Evolutionary conservation across 2,113 vertebrate genomes (phyloP).

Genomic region (cat (Felis catus)): DNA sequence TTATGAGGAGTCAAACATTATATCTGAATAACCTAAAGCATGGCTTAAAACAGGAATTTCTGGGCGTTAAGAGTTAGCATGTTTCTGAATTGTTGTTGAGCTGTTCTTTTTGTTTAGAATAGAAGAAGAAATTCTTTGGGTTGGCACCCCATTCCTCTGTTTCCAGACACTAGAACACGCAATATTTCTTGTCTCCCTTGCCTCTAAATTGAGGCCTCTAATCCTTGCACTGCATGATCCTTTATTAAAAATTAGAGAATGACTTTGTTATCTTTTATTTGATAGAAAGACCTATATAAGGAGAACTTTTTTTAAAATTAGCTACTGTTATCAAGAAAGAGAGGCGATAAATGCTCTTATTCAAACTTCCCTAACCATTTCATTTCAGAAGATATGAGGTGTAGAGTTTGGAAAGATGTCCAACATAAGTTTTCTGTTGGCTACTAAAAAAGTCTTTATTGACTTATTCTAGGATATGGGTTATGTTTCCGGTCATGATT

Average conservation of each 20-base stretch:
- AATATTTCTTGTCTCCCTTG: neutral
- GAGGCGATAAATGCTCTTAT: neutral
- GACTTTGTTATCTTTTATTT: conserved; percentile 3
- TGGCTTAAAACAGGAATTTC: neutral
- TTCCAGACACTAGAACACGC: too few species aligned
- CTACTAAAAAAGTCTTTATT: neutral
- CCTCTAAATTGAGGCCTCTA: neutral
- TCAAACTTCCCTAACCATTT: neutral
- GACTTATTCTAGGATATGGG: neutral
- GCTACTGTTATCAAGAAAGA: neutral
- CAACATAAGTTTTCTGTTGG: neutral
- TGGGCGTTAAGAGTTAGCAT: neutral
- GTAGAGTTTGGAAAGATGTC: neutral
- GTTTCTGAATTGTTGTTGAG: neutral
- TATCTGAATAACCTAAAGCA: neutral
- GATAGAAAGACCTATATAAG: neutral
- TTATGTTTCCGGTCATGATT: neutral
- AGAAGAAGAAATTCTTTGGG: neutral
- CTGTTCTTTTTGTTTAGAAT: neutral
- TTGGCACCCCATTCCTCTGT: neutral
- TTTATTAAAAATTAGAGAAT: conserved; percentile 12
- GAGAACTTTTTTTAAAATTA: neutral
- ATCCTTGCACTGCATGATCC: neutral
- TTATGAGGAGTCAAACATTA: neutral
- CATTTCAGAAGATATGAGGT: neutral